A percentile compares a stretch with the other conserved stretches of the same genome.
These are phyloP conservation scores for Empidonax traillii DNA, from an alignment of 2,113 vertebrate species.

Conservation along the genomic window DNA sequence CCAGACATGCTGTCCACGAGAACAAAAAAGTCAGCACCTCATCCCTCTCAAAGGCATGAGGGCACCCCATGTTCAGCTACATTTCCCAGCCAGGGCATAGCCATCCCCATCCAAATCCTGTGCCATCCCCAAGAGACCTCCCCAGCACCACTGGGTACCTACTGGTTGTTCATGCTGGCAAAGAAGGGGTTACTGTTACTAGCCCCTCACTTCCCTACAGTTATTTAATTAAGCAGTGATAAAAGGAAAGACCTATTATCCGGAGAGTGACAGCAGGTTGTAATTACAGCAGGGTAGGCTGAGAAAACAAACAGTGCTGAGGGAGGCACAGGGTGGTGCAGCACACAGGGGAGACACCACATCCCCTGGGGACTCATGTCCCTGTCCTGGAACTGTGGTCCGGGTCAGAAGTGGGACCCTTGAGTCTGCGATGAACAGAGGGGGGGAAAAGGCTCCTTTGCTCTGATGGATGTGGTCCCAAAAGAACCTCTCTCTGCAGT, in stretches of 20 bases:
- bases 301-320: neutral
- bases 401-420: neutral
- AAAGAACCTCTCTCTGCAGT: neutral
- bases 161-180: neutral
- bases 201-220: slow-evolving; percentile 4
- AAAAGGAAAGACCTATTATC: neutral
- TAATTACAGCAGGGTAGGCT: slow-evolving; percentile 13
- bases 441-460: neutral
- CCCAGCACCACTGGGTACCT: neutral
- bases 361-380: fast-evolving
- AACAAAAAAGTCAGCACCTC: neutral
- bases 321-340: fast-evolving
- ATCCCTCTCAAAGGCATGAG: neutral
- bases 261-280: neutral
- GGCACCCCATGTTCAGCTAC: fast-evolving
- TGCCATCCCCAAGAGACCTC: neutral
- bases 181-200: neutral
- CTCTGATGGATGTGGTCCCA: neutral
- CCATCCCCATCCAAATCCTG: neutral
- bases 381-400: neutral
- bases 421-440: fast-evolving
- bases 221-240: slow-evolving; percentile 49
- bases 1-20: neutral
- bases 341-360: neutral
- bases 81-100: neutral